phyloP scores from a whole-genome alignment of 1,140 invertebrate genomes.

The Diachasma alloeum region DNA sequence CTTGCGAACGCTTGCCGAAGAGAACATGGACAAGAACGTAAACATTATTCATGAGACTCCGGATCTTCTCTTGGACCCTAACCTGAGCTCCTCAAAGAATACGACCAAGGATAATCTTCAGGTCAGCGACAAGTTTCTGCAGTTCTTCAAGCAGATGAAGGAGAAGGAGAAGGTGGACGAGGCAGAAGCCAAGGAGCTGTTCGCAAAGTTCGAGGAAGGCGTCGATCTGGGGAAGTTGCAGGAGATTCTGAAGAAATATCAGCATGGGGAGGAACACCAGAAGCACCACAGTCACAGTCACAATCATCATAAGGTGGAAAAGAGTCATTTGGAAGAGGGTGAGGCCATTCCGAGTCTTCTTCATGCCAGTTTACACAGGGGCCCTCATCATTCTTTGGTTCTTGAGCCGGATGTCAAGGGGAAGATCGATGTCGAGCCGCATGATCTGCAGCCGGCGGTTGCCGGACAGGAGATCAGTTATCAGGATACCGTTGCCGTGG shows the following conservation, averaged over 20 bases:
- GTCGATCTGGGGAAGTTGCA: constrained; percentile 52
- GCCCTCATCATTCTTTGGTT: constrained; percentile 59
- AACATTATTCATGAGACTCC: constrained; percentile 55
- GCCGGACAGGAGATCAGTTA: constrained; percentile 67
- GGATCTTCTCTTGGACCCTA: constrained; percentile 57
- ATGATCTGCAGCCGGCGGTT: constrained; percentile 64
- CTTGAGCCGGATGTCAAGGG: constrained; percentile 60
- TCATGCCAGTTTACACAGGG: constrained; percentile 47
- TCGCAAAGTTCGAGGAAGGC: constrained; percentile 51
- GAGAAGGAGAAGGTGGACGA: constrained; percentile 53
- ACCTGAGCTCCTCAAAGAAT: constrained; percentile 54
- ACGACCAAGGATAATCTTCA: constrained; percentile 48
- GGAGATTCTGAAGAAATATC: constrained; percentile 53
- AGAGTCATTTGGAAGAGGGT: constrained; percentile 34
- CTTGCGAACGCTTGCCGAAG: constrained; percentile 50
- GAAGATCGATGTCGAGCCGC: constrained; percentile 65
- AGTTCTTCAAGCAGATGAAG: constrained; percentile 56
- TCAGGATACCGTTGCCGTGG: constrained; percentile 56
- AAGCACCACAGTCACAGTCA: constrained; percentile 45
- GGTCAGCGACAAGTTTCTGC: constrained; percentile 53
- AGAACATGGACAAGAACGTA: constrained; percentile 54
- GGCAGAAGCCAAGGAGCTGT: constrained; percentile 46
- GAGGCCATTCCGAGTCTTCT: constrained; percentile 45
- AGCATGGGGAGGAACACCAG: constrained; percentile 36
- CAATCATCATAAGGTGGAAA: constrained; percentile 41